phyloP scores from a whole-genome alignment of 2,797 vertebrate species.

The Gallinago solitaria region DNA sequence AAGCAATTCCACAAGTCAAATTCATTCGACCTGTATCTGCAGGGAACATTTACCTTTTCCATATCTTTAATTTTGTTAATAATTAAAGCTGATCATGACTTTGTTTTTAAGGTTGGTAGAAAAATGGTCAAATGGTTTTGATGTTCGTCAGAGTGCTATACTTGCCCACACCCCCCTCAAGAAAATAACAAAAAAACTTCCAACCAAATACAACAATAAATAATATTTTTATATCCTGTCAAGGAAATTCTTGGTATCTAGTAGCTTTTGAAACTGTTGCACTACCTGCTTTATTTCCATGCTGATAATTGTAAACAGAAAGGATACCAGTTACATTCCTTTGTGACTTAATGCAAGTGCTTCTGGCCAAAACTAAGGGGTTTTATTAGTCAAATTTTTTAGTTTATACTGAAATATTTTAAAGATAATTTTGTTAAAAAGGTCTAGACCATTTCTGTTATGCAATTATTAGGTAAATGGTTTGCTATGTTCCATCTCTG shows the following conservation, averaged over 20 bases:
- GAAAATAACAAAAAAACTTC: neutral
- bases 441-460: neutral
- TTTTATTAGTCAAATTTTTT: neutral
- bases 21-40: neutral
- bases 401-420: neutral
- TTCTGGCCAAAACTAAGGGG: neutral
- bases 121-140: neutral
- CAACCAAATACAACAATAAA: neutral
- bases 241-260: neutral
- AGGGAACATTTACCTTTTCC: neutral
- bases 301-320: neutral
- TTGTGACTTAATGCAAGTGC: neutral
- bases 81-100: neutral
- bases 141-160: neutral
- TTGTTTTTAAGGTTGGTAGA: neutral
- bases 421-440: neutral
- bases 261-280: neutral
- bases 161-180: accelerated
- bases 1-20: neutral
- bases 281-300: neutral
- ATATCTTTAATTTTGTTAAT: neutral
- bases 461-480: neutral
- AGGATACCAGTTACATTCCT: neutral
- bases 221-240: neutral
- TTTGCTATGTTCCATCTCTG: neutral